A percentile compares a stretch with the other conserved stretches of the same genome.
phyloP scores from a whole-genome alignment of 2,797 vertebrate genomes.

The Notolepis coatsorum region DNA sequence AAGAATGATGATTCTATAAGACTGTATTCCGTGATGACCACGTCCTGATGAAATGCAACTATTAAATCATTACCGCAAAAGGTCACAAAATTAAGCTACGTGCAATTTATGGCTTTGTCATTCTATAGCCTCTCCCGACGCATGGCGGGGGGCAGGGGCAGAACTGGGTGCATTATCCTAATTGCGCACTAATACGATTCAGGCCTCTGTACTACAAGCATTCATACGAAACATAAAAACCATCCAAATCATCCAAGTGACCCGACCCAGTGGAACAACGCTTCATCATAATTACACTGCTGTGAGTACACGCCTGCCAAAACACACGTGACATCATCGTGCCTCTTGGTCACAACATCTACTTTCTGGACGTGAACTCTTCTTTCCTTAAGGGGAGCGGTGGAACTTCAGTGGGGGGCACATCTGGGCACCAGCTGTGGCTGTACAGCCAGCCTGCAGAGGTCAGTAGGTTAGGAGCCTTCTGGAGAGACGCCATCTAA shows the following conservation, averaged over 20 bases:
- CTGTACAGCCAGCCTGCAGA: slow-evolving; percentile 26
- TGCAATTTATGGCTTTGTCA: slow-evolving; percentile 23
- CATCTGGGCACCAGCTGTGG: slow-evolving; percentile 74
- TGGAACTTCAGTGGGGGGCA: slow-evolving; percentile 26
- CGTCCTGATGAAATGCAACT: slow-evolving; percentile 9
- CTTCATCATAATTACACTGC: not conserved
- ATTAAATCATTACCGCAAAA: slow-evolving; percentile 11
- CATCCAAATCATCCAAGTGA: not conserved
- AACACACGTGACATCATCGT: slow-evolving; percentile 11
- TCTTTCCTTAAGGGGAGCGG: slow-evolving; percentile 39
- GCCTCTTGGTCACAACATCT: not conserved
- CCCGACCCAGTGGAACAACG: no score
- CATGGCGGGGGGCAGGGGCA: no score
- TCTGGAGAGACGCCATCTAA: slow-evolving; percentile 64
- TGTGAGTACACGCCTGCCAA: not conserved
- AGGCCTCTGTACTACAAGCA: slow-evolving; percentile 4
- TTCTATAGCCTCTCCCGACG: no score
- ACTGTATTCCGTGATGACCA: slow-evolving; percentile 12
- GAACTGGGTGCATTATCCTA: no score
- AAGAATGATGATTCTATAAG: slow-evolving; percentile 10
- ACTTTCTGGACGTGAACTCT: slow-evolving; percentile 16
- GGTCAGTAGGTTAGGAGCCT: slow-evolving; percentile 70
- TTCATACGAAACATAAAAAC: not conserved
- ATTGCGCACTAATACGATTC: not conserved
- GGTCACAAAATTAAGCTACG: slow-evolving; percentile 7